Percentiles rank a stretch among this genome's conserved stretches.
phyloP scores from a whole-genome alignment of 1,140 invertebrate species.

The Phenacoccus solenopsis region DNA sequence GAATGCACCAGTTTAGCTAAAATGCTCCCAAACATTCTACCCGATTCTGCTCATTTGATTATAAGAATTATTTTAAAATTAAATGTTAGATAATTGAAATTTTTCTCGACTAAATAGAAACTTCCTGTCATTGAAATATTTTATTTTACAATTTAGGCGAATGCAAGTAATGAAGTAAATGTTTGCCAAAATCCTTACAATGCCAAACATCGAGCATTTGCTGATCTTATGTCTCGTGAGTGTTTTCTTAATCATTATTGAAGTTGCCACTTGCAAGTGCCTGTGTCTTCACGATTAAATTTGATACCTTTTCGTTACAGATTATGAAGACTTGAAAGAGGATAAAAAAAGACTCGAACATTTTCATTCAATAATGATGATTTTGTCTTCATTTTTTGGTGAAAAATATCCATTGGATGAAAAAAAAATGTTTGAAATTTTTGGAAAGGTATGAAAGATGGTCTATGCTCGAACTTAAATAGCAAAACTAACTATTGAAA shows the following conservation, averaged over 20 bases:
- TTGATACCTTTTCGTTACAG: slow-evolving; percentile 34
- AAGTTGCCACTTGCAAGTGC: background rate
- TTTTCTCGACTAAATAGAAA: no score
- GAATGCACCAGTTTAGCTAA: slow-evolving; percentile 60
- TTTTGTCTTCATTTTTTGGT: slow-evolving; percentile 52
- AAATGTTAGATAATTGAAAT: slow-evolving; percentile 29
- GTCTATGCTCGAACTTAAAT: background rate
- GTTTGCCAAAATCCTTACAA: slow-evolving; percentile 47
- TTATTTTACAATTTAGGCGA: background rate
- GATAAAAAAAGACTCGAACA: slow-evolving; percentile 60
- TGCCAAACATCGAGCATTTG: slow-evolving; percentile 54
- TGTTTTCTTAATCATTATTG: slow-evolving; percentile 23
- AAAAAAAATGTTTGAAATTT: slow-evolving; percentile 64
- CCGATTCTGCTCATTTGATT: slow-evolving; percentile 58
- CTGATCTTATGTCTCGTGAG: slow-evolving; percentile 76
- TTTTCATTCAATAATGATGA: slow-evolving; percentile 48
- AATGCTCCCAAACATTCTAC: slow-evolving; percentile 48
- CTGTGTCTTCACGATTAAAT: background rate
- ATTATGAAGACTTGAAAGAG: slow-evolving; percentile 61
- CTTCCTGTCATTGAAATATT: no score
- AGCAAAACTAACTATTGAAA: background rate
- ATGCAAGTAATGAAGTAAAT: slow-evolving; percentile 5
- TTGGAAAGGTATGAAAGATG: slow-evolving; percentile 49
- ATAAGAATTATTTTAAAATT: slow-evolving; percentile 57
- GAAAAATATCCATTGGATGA: slow-evolving; percentile 53